A percentile compares a stretch with the other conserved stretches of the same genome.
Evolutionary conservation across 2,113 vertebrate genomes (phyloP).

Genomic region (Morone saxatilis): DNA sequence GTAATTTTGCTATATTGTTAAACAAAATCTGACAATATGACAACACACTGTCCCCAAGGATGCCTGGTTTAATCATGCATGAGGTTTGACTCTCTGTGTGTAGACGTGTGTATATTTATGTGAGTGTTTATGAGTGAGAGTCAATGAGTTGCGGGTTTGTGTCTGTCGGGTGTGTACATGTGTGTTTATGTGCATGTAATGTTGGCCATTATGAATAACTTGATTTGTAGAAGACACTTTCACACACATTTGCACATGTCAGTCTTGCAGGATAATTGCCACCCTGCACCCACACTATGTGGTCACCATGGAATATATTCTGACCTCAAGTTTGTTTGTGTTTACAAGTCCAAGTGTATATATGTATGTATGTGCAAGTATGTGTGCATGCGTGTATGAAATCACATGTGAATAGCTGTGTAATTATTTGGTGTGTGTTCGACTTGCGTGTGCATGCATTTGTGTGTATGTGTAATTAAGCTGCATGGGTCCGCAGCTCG

Average conservation of each 20-base stretch:
- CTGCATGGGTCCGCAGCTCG: conserved; percentile 58
- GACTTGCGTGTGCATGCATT: conserved; percentile 16
- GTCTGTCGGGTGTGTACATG: conserved; percentile 40
- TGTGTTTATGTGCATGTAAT: conserved; percentile 73
- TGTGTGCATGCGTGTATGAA: conserved; percentile 43
- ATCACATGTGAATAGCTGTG: conserved; percentile 58
- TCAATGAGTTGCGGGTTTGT: conserved; percentile 40
- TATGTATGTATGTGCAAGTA: conserved; percentile 65
- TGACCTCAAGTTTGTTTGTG: conserved; percentile 74
- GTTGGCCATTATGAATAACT: conserved; percentile 78
- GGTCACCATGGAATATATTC: conserved; percentile 74
- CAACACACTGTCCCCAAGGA: conserved; percentile 81
- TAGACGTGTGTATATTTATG: conserved; percentile 54
- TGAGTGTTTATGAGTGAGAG: conserved; percentile 59
- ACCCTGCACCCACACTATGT: conserved; percentile 65
- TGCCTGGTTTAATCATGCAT: conserved; percentile 81
- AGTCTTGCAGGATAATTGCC: conserved; percentile 80
- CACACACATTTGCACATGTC: conserved; percentile 81
- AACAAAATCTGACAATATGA: conserved; percentile 85
- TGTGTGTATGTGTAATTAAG: conserved; percentile 68
- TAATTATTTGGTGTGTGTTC: conserved; percentile 66
- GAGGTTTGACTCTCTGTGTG: conserved; percentile 66
- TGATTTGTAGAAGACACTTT: conserved; percentile 75
- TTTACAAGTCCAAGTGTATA: conserved; percentile 63
- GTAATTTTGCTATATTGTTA: conserved; percentile 85